Percentiles rank a stretch among this genome's conserved stretches.
Evolutionary conservation across 2,113 vertebrate genomes (phyloP).

Genomic region (Amphilophus citrinellus): DNA sequence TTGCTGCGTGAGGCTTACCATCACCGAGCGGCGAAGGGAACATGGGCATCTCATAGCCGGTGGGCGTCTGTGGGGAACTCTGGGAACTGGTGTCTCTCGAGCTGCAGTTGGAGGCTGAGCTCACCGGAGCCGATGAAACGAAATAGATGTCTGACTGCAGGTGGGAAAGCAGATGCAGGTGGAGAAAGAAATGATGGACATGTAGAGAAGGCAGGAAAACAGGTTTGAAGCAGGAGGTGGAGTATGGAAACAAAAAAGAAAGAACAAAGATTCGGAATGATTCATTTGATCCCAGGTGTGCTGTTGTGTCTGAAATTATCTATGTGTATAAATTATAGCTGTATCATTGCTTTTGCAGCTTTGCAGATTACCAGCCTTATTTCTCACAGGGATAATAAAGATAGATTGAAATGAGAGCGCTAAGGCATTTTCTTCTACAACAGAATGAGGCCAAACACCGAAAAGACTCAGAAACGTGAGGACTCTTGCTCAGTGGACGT

Average conservation of each 20-base stretch:
- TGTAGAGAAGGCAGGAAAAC: not conserved
- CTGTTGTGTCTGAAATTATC: conserved; percentile 34
- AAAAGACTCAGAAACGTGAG: conserved; percentile 8
- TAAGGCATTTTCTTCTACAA: conserved; percentile 48
- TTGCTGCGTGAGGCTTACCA: conserved; percentile 80
- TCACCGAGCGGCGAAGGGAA: conserved; percentile 89
- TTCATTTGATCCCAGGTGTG: conserved; percentile 14
- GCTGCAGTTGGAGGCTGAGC: conserved; percentile 87
- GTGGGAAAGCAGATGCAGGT: conserved; percentile 30
- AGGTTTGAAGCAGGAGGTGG: not conserved
- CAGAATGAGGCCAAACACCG: conserved; percentile 3
- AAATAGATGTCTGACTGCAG: conserved; percentile 97
- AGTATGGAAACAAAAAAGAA: not conserved
- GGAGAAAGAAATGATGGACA: not conserved
- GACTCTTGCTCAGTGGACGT: not conserved
- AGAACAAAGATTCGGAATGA: not conserved
- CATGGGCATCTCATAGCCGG: conserved; percentile 87
- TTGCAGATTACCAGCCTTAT: conserved; percentile 48
- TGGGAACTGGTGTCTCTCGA: conserved; percentile 91
- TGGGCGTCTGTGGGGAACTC: conserved; percentile 92
- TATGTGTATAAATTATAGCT: conserved; percentile 50
- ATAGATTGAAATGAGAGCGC: conserved; percentile 61
- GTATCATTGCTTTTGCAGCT: conserved; percentile 54
- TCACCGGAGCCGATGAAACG: conserved; percentile 87
- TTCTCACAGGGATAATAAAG: conserved; percentile 64